These are phyloP conservation scores for Oryctolagus cuniculus DNA, from an alignment of 2,113 vertebrate genomes.

Conservation along the genomic window mOryCun1.1 NC_091435.1:50455501-50456000, in stretches of 20 bases:
- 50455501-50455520: no score
- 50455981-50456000: neutral
- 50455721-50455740: neutral
- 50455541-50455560: neutral
- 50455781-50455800: neutral
- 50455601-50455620: neutral
- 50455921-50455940: neutral
- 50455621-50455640: neutral
- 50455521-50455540: no score
- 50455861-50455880: neutral
- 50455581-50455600: neutral
- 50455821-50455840: neutral
- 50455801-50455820: neutral
- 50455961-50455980: neutral
- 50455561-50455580: neutral
- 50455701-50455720: neutral
- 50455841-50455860: neutral
- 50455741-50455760: neutral
- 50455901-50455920: neutral
- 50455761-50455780: neutral
- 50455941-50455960: neutral
- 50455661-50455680: neutral
- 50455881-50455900: neutral
- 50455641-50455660: neutral
- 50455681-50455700: neutral